A percentile compares a stretch with the other conserved stretches of the same genome.
Conservation (phyloP, 2,113 vertebrate genomes). For the Phainopepla nitens region DNA sequence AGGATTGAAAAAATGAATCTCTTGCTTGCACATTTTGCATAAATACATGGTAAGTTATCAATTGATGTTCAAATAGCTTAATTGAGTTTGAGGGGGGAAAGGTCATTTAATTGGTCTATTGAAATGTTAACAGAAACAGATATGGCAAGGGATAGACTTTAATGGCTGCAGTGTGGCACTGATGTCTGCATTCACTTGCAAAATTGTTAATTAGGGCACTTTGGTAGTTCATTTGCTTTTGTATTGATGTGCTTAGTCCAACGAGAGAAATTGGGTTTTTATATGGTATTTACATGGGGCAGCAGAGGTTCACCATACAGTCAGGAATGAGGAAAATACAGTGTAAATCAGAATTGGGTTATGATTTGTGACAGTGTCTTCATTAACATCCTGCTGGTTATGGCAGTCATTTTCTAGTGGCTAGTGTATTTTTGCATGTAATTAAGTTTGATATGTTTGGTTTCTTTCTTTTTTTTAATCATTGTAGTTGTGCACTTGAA, state of each 20-base stretch:
- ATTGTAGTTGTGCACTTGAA: neutral
- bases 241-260: slow-evolving; percentile 85
- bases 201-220: slow-evolving; percentile 89
- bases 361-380: neutral
- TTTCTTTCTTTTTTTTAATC: neutral
- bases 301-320: slow-evolving; percentile 14
- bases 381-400: neutral
- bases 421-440: neutral
- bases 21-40: slow-evolving; percentile 69
- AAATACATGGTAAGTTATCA: slow-evolving; percentile 81
- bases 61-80: slow-evolving; percentile 82
- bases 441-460: neutral
- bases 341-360: neutral
- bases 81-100: slow-evolving; percentile 84
- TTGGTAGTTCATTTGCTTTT: slow-evolving; percentile 90
- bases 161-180: slow-evolving; percentile 84
- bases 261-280: slow-evolving; percentile 80
- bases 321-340: neutral
- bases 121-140: slow-evolving; percentile 93
- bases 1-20: slow-evolving; percentile 68
- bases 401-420: neutral
- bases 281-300: slow-evolving; percentile 51
- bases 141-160: slow-evolving; percentile 86
- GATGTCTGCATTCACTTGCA: slow-evolving; percentile 94
- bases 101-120: slow-evolving; percentile 94